These are phyloP conservation scores for Eupsilia transversa DNA, from an alignment of 2,888 invertebrate genomes.

Conservation along the genomic window DNA sequence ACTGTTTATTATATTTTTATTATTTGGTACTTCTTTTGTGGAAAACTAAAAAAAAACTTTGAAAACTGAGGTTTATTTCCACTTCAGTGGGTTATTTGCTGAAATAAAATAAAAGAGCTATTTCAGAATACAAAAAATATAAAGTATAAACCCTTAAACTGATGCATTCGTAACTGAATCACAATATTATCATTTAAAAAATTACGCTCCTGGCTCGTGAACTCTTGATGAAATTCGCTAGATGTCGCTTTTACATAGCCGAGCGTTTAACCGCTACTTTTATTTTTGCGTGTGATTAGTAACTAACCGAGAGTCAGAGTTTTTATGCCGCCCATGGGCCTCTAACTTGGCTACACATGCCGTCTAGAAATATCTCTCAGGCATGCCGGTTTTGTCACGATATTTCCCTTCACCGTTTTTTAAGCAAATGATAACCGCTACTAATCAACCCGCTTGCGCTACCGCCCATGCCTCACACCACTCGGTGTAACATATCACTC, in stretches of 20 bases:
- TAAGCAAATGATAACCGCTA: too few species aligned
- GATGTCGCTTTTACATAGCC: neutral
- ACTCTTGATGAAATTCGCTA: neutral
- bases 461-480: conserved; percentile 49
- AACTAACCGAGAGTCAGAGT: too few species aligned
- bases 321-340: too few species aligned
- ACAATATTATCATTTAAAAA: neutral
- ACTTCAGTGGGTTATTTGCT: neutral
- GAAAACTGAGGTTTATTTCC: too few species aligned
- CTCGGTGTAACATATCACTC: conserved; percentile 75
- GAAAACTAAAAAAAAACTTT: neutral
- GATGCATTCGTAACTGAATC: neutral
- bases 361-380: too few species aligned
- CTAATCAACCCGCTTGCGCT: conserved; percentile 21
- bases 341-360: too few species aligned
- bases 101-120: neutral
- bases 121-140: neutral
- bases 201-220: too few species aligned
- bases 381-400: too few species aligned
- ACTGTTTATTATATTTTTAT: neutral
- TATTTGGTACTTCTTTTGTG: too few species aligned
- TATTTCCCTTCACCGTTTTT: too few species aligned
- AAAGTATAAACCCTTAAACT: neutral
- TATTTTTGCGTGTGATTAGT: too few species aligned
- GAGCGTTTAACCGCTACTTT: neutral